phyloP scores from a whole-genome alignment of 2,797 vertebrate genomes.

The Leptodactylus fallax region DNA sequence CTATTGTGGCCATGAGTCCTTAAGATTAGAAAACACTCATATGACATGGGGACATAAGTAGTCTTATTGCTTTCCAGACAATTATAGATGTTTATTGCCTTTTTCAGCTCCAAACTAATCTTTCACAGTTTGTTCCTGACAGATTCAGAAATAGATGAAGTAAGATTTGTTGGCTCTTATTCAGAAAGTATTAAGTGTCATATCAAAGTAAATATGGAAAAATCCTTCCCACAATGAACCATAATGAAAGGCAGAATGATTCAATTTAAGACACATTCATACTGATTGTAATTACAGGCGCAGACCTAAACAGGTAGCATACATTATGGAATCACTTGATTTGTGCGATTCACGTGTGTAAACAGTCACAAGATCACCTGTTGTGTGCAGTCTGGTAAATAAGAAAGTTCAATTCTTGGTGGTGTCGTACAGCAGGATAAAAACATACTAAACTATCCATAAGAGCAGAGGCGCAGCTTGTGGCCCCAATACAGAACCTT shows the following conservation, averaged over 20 bases:
- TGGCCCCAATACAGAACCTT: too few species aligned
- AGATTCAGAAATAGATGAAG: neutral
- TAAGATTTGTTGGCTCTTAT: slow-evolving; percentile 2
- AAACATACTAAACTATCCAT: too few species aligned
- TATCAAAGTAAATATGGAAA: slow-evolving; percentile 18
- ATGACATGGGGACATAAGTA: neutral
- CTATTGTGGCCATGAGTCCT: too few species aligned
- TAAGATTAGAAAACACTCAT: neutral
- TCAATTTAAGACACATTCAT: slow-evolving; percentile 11
- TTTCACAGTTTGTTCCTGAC: neutral
- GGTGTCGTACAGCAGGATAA: too few species aligned
- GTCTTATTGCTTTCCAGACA: neutral
- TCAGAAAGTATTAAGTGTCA: neutral
- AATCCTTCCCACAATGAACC: neutral
- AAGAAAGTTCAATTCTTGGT: neutral
- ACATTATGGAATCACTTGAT: slow-evolving; percentile 7
- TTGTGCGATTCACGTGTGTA: neutral
- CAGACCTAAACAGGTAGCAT: neutral
- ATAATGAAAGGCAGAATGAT: slow-evolving; percentile 19
- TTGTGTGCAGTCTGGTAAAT: neutral
- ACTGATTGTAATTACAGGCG: slow-evolving; percentile 14
- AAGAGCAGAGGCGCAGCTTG: too few species aligned
- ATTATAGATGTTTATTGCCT: neutral
- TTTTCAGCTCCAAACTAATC: neutral
- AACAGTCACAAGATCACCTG: neutral